phyloP scores from a whole-genome alignment of 1,140 invertebrate species.

The Drosophila orena region DNA sequence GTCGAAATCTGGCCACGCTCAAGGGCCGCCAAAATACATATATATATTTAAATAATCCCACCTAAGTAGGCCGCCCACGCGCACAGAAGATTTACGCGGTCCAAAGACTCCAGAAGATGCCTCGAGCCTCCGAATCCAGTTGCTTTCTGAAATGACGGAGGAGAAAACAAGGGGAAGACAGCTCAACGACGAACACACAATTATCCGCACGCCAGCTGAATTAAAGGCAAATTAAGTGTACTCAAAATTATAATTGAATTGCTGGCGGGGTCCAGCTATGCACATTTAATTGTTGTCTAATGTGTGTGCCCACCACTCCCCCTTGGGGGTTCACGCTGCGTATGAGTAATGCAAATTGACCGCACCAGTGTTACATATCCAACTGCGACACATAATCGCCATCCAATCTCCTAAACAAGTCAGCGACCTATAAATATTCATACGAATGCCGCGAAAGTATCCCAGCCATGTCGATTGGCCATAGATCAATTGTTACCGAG shows the following conservation, averaged over 20 bases:
- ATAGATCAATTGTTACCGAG: conserved; percentile 27
- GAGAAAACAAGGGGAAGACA: conserved; percentile 7
- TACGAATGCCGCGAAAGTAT: conserved; percentile 38
- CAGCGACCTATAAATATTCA: conserved; percentile 56
- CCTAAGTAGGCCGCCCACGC: conserved; percentile 50
- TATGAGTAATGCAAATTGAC: conserved; percentile 60
- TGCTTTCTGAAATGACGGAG: conserved; percentile 16
- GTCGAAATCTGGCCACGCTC: conserved; percentile 38
- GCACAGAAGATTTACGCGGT: conserved; percentile 34
- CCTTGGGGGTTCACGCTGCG: conserved; percentile 30
- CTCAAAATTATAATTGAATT: conserved; percentile 60
- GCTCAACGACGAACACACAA: conserved; percentile 35
- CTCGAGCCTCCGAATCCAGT: neutral
- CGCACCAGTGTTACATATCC: conserved; percentile 47
- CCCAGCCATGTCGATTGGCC: conserved; percentile 30
- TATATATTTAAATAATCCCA: conserved; percentile 18
- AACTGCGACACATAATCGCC: conserved; percentile 19
- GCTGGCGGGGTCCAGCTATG: conserved; percentile 36
- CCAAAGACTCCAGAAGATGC: conserved; percentile 15
- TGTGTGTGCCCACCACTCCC: conserved; percentile 14
- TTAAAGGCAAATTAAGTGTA: conserved; percentile 59
- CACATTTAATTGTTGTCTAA: conserved; percentile 71
- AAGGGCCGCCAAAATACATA: conserved; percentile 18
- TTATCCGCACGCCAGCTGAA: conserved; percentile 64
- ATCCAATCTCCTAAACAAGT: conserved; percentile 38